These are phyloP conservation scores for Heptranchias perlo DNA, from an alignment of 2,113 vertebrate genomes.

Conservation along the genomic window DNA sequence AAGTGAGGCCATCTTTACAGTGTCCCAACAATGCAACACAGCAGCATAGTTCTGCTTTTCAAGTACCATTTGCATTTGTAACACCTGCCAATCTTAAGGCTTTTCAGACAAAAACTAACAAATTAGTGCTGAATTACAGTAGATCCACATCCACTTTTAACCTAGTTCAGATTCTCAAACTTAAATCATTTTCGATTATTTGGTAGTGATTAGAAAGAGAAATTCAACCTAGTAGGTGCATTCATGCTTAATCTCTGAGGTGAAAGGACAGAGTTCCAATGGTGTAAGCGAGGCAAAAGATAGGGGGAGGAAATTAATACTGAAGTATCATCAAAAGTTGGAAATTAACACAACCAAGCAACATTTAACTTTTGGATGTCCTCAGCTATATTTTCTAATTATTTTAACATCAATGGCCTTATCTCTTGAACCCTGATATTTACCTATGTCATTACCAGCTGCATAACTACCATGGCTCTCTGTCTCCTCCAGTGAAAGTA, in stretches of 20 bases:
- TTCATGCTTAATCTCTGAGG: not conserved
- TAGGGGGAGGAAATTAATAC: not conserved
- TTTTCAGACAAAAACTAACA: not conserved
- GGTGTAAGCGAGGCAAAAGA: not conserved
- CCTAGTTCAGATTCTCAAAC: not conserved
- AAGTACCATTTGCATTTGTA: not conserved
- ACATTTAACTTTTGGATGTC: not conserved
- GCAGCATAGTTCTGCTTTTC: not conserved
- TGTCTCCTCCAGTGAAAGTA: constrained; percentile 86
- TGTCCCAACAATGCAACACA: not conserved
- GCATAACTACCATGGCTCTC: constrained; percentile 91
- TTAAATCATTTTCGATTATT: not conserved
- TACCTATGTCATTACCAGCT: constrained; percentile 93
- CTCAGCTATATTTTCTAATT: not conserved
- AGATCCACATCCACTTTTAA: not conserved
- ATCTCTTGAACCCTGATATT: constrained; percentile 36
- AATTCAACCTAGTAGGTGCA: not conserved
- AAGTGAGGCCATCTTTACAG: not conserved
- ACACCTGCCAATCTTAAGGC: not conserved
- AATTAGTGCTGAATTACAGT: not conserved
- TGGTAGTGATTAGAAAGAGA: not conserved
- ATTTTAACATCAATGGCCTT: not conserved
- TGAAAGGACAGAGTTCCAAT: not conserved
- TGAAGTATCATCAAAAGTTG: not conserved
- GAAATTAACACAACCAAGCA: not conserved